phyloP scores from a whole-genome alignment of 2,113 vertebrate species.

The Polypterus senegalus region DNA sequence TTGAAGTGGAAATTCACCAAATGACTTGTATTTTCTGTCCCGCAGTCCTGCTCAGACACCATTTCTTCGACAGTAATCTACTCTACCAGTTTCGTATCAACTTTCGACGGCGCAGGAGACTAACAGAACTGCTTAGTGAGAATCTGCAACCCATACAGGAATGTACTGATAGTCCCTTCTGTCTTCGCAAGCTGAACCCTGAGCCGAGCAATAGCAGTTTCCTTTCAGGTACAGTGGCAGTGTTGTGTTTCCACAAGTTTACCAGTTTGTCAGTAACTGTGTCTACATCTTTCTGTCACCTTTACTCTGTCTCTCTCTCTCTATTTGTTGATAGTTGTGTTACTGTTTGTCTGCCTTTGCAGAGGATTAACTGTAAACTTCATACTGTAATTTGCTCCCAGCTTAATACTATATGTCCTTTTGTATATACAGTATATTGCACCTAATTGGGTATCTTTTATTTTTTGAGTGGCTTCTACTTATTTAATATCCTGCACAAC shows the following conservation, averaged over 20 bases:
- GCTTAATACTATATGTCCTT: too few species aligned
- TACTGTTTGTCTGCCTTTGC: too few species aligned
- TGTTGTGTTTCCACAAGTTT: too few species aligned
- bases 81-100: conserved; percentile 74
- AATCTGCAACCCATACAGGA: conserved; percentile 31
- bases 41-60: conserved; percentile 53
- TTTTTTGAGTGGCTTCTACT: too few species aligned
- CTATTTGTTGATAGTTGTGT: not conserved
- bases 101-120: conserved; percentile 49
- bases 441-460: too few species aligned
- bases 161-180: conserved; percentile 55
- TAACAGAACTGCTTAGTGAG: conserved; percentile 59
- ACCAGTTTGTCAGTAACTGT: not conserved
- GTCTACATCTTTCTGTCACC: not conserved
- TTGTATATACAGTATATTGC: too few species aligned
- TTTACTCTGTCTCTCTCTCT: conserved; percentile 15
- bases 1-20: too few species aligned
- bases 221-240: conserved; percentile 42
- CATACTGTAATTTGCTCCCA: too few species aligned
- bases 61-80: conserved; percentile 64
- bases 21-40: not conserved
- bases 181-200: conserved; percentile 41
- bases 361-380: too few species aligned
- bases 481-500: too few species aligned
- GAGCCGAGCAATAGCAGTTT: conserved; percentile 47